Evolutionary conservation across 1,140 invertebrate genomes (phyloP).

Genomic region (Dermatophagoides farinae): DNA sequence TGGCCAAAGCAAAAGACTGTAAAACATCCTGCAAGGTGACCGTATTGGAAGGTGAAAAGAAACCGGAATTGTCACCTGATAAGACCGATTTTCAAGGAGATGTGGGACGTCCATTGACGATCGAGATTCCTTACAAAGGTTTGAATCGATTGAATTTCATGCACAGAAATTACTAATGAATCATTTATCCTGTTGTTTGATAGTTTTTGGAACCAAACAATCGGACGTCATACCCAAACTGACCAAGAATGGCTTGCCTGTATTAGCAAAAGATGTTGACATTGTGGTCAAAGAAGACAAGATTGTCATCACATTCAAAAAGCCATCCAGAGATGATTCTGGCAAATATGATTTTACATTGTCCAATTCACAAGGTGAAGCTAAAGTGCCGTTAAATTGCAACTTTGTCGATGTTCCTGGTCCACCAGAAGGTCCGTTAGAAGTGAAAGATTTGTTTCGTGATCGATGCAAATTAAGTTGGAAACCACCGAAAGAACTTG

Average conservation of each 20-base stretch:
- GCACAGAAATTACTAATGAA: not conserved
- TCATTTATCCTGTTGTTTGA: not conserved
- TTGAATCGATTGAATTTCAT: slow-evolving; percentile 19
- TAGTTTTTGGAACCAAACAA: slow-evolving; percentile 63
- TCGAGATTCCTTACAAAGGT: slow-evolving; percentile 74
- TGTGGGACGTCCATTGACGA: slow-evolving; percentile 19
- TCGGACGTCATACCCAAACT: slow-evolving; percentile 68
- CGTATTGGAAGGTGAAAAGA: slow-evolving; percentile 37
- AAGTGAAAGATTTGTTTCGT: slow-evolving; percentile 75
- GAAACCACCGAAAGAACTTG: slow-evolving; percentile 78
- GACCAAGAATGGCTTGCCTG: slow-evolving; percentile 61
- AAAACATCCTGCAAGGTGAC: slow-evolving; percentile 54
- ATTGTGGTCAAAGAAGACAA: slow-evolving; percentile 70
- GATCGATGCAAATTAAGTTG: slow-evolving; percentile 75
- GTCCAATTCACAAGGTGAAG: slow-evolving; percentile 65
- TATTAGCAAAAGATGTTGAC: slow-evolving; percentile 68
- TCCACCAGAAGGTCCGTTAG: slow-evolving; percentile 58
- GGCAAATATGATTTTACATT: slow-evolving; percentile 69
- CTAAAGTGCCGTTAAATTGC: slow-evolving; percentile 55
- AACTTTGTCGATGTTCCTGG: slow-evolving; percentile 52
- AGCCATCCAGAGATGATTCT: slow-evolving; percentile 49
- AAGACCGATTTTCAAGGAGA: slow-evolving; percentile 21
- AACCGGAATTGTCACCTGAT: slow-evolving; percentile 28
- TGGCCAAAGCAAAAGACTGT: slow-evolving; percentile 52
- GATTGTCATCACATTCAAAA: slow-evolving; percentile 68